These are phyloP conservation scores for Mamestra configurata DNA, from an alignment of 1,140 invertebrate genomes.

Conservation along the genomic window DNA sequence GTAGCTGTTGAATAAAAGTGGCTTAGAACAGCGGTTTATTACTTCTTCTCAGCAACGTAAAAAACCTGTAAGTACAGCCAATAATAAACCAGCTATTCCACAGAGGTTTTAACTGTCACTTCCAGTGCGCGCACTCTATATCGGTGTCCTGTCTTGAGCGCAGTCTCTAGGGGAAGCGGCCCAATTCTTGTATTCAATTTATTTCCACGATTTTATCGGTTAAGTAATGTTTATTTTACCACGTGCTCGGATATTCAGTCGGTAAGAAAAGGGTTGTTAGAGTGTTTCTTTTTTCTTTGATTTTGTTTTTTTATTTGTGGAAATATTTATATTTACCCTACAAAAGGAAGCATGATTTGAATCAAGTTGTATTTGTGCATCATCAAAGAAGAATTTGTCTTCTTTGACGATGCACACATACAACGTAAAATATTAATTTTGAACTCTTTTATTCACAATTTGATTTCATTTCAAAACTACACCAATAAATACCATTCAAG, in stretches of 20 bases:
- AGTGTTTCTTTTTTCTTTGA: neutral
- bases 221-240: slow-evolving; percentile 40
- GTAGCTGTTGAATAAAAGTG: too few species aligned
- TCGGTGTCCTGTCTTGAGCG: neutral
- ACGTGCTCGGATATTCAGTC: neutral
- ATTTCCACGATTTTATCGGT: slow-evolving; percentile 41
- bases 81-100: neutral
- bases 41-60: neutral
- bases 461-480: neutral
- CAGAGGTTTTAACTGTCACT: neutral
- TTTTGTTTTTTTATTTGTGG: neutral
- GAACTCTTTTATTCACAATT: too few species aligned
- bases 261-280: neutral
- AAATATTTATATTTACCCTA: neutral
- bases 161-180: neutral
- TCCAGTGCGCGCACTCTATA: slow-evolving; percentile 7
- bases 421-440: too few species aligned
- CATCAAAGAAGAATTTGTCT: neutral
- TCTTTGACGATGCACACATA: too few species aligned
- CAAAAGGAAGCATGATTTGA: neutral
- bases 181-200: slow-evolving; percentile 38
- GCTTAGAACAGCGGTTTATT: too few species aligned
- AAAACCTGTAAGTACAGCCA: neutral
- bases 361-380: neutral
- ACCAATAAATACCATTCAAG: too few species aligned